Conservation (phyloP, 2,797 vertebrate species). For the Poecilia picta region DNA sequence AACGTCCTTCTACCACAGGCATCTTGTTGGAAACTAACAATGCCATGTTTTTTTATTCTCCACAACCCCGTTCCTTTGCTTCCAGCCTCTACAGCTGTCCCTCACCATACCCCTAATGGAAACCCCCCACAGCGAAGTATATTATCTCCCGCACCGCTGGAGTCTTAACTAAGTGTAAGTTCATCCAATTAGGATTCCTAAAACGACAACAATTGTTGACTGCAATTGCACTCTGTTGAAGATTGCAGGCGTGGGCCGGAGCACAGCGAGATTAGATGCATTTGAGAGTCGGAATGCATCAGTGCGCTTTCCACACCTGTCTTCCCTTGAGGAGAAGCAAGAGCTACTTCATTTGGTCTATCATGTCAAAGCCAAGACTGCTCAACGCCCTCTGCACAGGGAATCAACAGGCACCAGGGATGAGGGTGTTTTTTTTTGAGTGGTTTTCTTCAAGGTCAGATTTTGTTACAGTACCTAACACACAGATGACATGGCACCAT, state of each 20-base stretch:
- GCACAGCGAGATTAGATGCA: slow-evolving; percentile 31
- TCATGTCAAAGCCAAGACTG: slow-evolving; percentile 25
- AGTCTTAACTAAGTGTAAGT: slow-evolving; percentile 63
- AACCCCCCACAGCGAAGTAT: slow-evolving; percentile 35
- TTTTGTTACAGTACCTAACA: slow-evolving; percentile 4
- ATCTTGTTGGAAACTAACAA: slow-evolving; percentile 20
- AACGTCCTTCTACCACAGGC: background rate
- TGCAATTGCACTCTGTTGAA: slow-evolving; percentile 20
- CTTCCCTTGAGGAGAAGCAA: slow-evolving; percentile 45
- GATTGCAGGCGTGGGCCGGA: slow-evolving; percentile 24
- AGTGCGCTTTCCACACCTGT: slow-evolving; percentile 54
- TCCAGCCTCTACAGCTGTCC: slow-evolving; percentile 31
- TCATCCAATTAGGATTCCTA: slow-evolving; percentile 57
- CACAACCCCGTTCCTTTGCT: slow-evolving; percentile 11
- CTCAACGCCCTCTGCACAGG: slow-evolving; percentile 13
- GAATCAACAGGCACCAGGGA: slow-evolving; percentile 5
- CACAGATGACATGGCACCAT: background rate
- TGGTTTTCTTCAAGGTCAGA: slow-evolving; percentile 14
- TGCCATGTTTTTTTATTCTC: background rate
- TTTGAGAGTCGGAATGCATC: slow-evolving; percentile 46
- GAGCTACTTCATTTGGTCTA: slow-evolving; percentile 43
- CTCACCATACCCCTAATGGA: slow-evolving; percentile 41
- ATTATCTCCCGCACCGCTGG: slow-evolving; percentile 47
- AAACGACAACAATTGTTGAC: slow-evolving; percentile 45
- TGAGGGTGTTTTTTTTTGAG: background rate